Conservation (phyloP, 2,113 vertebrate species). For the Centropus unirufus region DNA sequence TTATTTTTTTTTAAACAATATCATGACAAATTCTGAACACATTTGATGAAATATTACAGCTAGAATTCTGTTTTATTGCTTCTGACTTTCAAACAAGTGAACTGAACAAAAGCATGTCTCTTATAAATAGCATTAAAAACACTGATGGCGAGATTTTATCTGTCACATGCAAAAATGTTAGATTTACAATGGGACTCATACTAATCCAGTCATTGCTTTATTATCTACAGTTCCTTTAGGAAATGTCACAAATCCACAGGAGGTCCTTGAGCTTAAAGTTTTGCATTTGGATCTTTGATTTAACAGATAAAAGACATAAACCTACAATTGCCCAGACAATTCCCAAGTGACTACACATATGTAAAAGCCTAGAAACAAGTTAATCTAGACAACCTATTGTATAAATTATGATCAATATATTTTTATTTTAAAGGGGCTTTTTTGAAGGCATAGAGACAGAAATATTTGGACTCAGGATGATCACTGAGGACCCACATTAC, state of each 20-base stretch:
- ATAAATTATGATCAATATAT: neutral
- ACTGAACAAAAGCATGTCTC: neutral
- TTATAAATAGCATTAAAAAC: neutral
- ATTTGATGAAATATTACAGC: neutral
- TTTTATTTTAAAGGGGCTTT: neutral
- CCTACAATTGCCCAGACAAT: neutral
- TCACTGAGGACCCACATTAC: neutral
- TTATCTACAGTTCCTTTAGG: conserved; percentile 25
- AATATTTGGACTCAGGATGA: neutral
- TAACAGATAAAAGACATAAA: conserved; percentile 48
- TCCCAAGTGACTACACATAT: neutral
- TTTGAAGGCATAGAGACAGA: neutral
- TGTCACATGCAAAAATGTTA: neutral
- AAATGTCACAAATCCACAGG: conserved; percentile 53
- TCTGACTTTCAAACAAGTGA: neutral
- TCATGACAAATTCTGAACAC: neutral
- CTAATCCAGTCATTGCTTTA: conserved; percentile 22
- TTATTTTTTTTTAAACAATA: neutral
- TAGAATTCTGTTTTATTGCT: neutral
- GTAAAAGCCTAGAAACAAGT: neutral
- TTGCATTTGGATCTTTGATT: conserved; percentile 47
- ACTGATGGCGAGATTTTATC: neutral
- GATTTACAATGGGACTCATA: neutral
- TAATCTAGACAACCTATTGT: neutral
- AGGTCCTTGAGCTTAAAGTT: conserved; percentile 55